phyloP scores from a whole-genome alignment of 2,797 vertebrate species.

The Clangula hyemalis region DNA sequence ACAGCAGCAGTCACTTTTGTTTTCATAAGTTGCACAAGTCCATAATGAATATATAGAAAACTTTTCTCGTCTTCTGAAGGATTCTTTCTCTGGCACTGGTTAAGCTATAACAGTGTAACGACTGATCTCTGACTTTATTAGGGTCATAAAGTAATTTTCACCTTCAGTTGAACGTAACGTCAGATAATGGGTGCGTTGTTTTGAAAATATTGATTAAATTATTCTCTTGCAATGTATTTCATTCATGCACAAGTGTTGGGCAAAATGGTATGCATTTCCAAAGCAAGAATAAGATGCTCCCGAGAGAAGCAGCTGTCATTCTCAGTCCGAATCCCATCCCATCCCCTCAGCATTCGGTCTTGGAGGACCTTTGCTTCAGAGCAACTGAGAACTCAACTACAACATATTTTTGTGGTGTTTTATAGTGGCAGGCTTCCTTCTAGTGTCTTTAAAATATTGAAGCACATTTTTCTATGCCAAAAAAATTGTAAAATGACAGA shows the following conservation, averaged over 20 bases:
- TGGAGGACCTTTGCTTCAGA: conserved; percentile 8
- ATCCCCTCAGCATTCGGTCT: neutral
- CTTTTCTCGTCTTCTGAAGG: neutral
- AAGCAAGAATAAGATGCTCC: neutral
- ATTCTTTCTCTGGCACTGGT: neutral
- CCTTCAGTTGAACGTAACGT: conserved; percentile 39
- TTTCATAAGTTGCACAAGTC: neutral
- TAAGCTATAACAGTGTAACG: neutral
- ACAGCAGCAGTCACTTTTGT: neutral
- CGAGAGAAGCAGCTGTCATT: neutral
- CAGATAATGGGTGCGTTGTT: conserved; percentile 36
- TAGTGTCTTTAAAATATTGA: neutral
- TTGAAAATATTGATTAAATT: conserved; percentile 41
- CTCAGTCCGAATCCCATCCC: neutral
- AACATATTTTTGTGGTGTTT: neutral
- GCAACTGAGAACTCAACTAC: neutral
- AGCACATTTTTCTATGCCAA: neutral
- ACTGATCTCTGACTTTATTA: neutral
- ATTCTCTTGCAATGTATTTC: conserved; percentile 6
- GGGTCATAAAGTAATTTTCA: conserved; percentile 58
- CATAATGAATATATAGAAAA: neutral
- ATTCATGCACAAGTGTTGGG: neutral
- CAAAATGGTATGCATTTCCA: neutral
- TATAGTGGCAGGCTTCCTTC: neutral
- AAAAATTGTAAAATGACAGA: neutral